phyloP scores from a whole-genome alignment of 2,888 invertebrate genomes.

The Geotrupes spiniger region DNA sequence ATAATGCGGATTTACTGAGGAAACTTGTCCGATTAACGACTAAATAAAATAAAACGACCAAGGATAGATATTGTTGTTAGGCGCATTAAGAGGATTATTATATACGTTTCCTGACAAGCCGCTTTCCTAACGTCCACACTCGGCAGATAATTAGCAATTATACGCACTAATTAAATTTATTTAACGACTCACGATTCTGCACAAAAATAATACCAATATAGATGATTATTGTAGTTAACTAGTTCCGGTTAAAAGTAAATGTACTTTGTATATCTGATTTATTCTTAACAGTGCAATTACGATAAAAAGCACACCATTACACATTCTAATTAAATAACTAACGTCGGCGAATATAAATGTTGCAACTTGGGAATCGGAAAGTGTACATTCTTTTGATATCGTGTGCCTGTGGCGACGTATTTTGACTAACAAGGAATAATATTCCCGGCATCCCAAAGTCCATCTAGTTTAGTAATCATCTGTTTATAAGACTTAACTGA shows the following conservation, averaged over 20 bases:
- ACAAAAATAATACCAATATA: too few species aligned
- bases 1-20: constrained; percentile 5
- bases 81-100: background rate
- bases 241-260: too few species aligned
- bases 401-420: too few species aligned
- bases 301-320: too few species aligned
- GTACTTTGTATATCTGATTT: too few species aligned
- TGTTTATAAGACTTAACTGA: constrained; percentile 22
- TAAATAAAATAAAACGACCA: background rate
- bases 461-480: constrained; percentile 23
- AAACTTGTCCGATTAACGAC: constrained; percentile 1
- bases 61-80: background rate
- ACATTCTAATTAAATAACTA: too few species aligned
- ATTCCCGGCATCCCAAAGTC: constrained; percentile 15
- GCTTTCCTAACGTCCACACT: constrained; percentile 2
- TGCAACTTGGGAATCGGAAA: too few species aligned
- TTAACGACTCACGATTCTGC: too few species aligned
- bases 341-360: too few species aligned
- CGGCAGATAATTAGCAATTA: background rate
- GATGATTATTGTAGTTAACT: too few species aligned
- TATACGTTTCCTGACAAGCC: background rate
- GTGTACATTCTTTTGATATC: too few species aligned
- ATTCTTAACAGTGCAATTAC: too few species aligned
- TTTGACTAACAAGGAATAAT: constrained; percentile 12
- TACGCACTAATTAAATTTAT: background rate